These are phyloP conservation scores for Excalfactoria chinensis DNA, from an alignment of 2,113 vertebrate genomes.

Conservation along the genomic window DNA sequence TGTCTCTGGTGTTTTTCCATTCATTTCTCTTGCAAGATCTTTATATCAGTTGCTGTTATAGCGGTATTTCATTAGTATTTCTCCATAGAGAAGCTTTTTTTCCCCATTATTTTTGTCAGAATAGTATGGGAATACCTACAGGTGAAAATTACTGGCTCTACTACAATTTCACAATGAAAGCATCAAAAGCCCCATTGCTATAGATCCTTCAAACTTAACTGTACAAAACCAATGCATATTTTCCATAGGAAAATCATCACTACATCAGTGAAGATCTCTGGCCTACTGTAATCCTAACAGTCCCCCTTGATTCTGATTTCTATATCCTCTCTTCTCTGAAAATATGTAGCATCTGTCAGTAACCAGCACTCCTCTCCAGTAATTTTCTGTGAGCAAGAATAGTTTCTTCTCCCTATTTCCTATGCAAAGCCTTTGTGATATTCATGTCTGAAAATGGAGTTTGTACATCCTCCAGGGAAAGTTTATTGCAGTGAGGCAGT, in stretches of 20 bases:
- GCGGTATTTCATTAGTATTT: slow-evolving; percentile 12
- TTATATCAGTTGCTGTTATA: background rate
- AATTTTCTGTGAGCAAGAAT: slow-evolving; percentile 8
- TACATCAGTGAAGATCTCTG: background rate
- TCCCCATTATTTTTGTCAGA: background rate
- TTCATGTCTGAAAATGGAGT: slow-evolving; percentile 26
- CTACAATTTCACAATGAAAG: background rate
- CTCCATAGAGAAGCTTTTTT: background rate
- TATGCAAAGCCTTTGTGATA: background rate
- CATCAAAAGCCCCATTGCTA: background rate
- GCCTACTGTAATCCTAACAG: too few relatives aligned
- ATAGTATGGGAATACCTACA: background rate
- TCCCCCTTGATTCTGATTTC: background rate
- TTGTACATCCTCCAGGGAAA: slow-evolving; percentile 50
- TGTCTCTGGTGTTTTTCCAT: background rate
- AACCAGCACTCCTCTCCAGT: background rate
- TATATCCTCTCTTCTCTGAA: background rate
- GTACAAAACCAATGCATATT: background rate
- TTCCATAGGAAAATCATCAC: background rate
- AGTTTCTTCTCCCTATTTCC: slow-evolving; percentile 35
- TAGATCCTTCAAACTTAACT: background rate
- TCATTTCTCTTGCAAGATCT: background rate
- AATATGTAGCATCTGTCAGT: background rate
- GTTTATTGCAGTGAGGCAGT: slow-evolving; percentile 48
- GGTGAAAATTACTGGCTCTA: background rate